These are phyloP conservation scores for Drosophila bipectinata DNA, from an alignment of 1,140 invertebrate genomes.

Conservation along the genomic window DNA sequence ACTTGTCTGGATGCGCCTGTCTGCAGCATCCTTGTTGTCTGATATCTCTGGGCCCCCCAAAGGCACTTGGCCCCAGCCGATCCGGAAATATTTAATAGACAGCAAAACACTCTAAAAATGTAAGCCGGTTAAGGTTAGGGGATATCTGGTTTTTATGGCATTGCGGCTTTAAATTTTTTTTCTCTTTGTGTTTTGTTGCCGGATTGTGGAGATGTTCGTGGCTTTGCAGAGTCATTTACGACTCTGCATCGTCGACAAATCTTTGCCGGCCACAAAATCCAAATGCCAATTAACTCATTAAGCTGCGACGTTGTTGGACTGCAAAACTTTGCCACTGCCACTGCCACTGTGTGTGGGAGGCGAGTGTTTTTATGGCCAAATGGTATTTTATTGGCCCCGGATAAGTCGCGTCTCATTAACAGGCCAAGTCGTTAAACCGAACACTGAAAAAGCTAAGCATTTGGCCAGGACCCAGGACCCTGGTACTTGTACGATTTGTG, in stretches of 20 bases:
- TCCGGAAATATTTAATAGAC: constrained; percentile 69
- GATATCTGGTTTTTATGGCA: constrained; percentile 33
- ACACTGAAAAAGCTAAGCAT: constrained; percentile 60
- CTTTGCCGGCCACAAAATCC: constrained; percentile 71
- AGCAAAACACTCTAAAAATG: constrained; percentile 24
- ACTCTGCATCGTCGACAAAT: constrained; percentile 72
- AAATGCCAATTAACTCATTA: constrained; percentile 79
- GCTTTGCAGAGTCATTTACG: constrained; percentile 37
- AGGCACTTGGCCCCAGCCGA: constrained; percentile 58
- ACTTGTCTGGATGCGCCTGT: constrained; percentile 25
- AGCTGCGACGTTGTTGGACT: constrained; percentile 42
- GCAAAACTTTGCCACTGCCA: constrained; percentile 18
- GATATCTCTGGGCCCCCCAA: constrained; percentile 19
- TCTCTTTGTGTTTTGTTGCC: background rate
- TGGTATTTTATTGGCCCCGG: constrained; percentile 63
- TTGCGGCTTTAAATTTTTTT: constrained; percentile 47
- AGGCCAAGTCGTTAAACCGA: constrained; percentile 74
- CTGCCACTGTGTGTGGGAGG: background rate
- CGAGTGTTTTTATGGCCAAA: constrained; percentile 63
- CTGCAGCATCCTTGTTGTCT: constrained; percentile 26
- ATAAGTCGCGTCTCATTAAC: constrained; percentile 75
- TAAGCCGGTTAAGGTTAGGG: constrained; percentile 40
- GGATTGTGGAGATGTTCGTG: constrained; percentile 4
- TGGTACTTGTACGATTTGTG: constrained; percentile 8
- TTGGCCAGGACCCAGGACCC: constrained; percentile 19